Percentiles rank a stretch among this genome's conserved stretches.
These are phyloP conservation scores for Malacosoma neustria DNA, from an alignment of 2,888 invertebrate genomes.

Conservation along the genomic window DNA sequence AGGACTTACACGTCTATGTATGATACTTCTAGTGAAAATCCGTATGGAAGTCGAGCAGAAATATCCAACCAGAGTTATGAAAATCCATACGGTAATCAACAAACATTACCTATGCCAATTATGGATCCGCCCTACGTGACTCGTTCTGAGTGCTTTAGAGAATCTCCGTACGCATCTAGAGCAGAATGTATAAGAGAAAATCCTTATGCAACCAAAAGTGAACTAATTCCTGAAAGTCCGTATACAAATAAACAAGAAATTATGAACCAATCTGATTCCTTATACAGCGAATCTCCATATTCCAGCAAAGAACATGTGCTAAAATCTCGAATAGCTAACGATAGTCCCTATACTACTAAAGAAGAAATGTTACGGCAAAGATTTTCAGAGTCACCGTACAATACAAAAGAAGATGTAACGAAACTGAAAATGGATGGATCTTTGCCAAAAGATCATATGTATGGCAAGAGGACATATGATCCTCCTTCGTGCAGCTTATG, in stretches of 20 bases:
- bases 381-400: constrained; percentile 68
- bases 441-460: constrained; percentile 46
- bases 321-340: constrained; percentile 47
- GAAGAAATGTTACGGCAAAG: constrained; percentile 69
- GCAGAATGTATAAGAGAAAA: constrained; percentile 30
- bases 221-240: constrained; percentile 30
- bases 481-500: constrained; percentile 58
- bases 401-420: constrained; percentile 63
- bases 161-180: constrained; percentile 22
- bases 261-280: constrained; percentile 41
- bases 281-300: constrained; percentile 59
- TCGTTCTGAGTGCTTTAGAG: constrained; percentile 20
- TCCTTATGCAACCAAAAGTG: constrained; percentile 30
- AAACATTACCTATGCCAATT: constrained; percentile 52
- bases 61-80: constrained; percentile 59
- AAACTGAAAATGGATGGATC: constrained; percentile 55
- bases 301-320: constrained; percentile 63
- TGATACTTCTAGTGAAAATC: constrained; percentile 61
- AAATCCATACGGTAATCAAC: constrained; percentile 56
- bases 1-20: constrained; percentile 64
- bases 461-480: constrained; percentile 61
- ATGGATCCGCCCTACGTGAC: constrained; percentile 43
- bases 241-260: constrained; percentile 44
- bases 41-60: constrained; percentile 57
- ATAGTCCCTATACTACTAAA: constrained; percentile 63